A percentile compares a stretch with the other conserved stretches of the same genome.
These are phyloP conservation scores for Denticeps clupeoides DNA, from an alignment of 2,797 vertebrate genomes.

Conservation along the genomic window DNA sequence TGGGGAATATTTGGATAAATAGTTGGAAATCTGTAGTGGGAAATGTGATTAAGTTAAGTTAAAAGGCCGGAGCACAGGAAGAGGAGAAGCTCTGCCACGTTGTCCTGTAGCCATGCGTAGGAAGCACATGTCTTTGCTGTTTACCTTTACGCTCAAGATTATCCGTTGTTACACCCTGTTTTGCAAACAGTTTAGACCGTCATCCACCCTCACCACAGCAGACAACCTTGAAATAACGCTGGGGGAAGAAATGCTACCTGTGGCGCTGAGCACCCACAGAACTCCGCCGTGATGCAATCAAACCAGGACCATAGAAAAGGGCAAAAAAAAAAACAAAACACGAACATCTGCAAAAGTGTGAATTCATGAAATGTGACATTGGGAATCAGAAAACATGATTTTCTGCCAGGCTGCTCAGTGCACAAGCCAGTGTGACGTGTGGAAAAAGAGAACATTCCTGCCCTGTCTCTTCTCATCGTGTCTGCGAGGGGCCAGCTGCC, in stretches of 20 bases:
- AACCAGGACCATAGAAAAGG: too few relatives aligned
- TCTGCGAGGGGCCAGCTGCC: conserved; percentile 55
- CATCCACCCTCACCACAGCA: conserved; percentile 17
- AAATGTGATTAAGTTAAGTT: too few relatives aligned
- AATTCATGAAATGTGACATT: conserved; percentile 60
- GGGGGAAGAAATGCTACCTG: conserved; percentile 48
- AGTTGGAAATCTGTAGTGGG: too few relatives aligned
- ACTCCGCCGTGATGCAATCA: too few relatives aligned
- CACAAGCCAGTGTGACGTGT: conserved; percentile 53
- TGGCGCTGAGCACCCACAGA: too few relatives aligned
- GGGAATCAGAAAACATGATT: conserved; percentile 55
- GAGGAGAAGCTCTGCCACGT: conserved; percentile 7
- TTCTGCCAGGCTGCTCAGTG: conserved; percentile 46
- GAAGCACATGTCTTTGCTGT: conserved; percentile 12
- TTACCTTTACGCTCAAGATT: conserved; percentile 12
- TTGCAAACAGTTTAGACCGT: conserved; percentile 25
- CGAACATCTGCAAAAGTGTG: conserved; percentile 39
- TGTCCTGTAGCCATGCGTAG: conserved; percentile 1
- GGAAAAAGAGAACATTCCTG: conserved; percentile 71
- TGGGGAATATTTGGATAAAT: too few relatives aligned
- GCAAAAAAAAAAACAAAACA: conserved; percentile 1
- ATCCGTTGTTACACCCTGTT: conserved; percentile 21
- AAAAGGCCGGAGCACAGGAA: too few relatives aligned
- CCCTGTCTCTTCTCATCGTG: conserved; percentile 61
- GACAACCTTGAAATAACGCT: conserved; percentile 41